A percentile compares a stretch with the other conserved stretches of the same genome.
phyloP scores from a whole-genome alignment of 2,888 invertebrate genomes.

The Galeruca laticollis region DNA sequence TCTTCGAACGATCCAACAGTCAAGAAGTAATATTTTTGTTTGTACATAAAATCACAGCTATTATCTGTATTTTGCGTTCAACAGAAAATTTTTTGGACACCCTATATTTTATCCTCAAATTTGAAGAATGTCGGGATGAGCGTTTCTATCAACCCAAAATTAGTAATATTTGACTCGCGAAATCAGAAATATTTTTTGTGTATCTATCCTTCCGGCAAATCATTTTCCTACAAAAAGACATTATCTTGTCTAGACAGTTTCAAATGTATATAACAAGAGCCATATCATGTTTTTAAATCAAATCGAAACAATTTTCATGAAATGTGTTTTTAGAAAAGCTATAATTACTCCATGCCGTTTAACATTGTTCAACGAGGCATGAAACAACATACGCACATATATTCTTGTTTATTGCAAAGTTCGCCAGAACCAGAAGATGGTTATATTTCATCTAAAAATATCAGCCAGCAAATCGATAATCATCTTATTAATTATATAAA shows the following conservation, averaged over 20 bases:
- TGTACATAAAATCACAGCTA: neutral
- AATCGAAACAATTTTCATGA: constrained; percentile 3
- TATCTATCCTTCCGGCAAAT: too few species aligned
- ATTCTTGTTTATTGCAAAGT: neutral
- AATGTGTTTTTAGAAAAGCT: neutral
- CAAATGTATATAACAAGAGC: neutral
- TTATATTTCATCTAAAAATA: neutral
- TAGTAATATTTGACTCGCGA: too few species aligned
- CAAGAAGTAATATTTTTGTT: neutral
- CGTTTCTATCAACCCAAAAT: too few species aligned
- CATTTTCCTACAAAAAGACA: neutral
- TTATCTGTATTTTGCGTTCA: too few species aligned
- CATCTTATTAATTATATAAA: too few species aligned
- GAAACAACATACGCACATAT: neutral
- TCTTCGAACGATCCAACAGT: too few species aligned
- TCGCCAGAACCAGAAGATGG: neutral
- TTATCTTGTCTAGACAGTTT: constrained; percentile 10
- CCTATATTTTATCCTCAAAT: too few species aligned
- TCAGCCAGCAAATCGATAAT: neutral
- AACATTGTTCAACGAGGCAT: constrained; percentile 14
- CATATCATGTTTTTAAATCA: constrained; percentile 1
- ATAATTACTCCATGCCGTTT: neutral
- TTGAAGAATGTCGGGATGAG: too few species aligned
- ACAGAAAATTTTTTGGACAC: too few species aligned
- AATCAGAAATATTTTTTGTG: too few species aligned